Percentiles rank a stretch among this genome's conserved stretches.
Conservation (phyloP, 2,888 invertebrate genomes). For the Drosophila cognata region DNA sequence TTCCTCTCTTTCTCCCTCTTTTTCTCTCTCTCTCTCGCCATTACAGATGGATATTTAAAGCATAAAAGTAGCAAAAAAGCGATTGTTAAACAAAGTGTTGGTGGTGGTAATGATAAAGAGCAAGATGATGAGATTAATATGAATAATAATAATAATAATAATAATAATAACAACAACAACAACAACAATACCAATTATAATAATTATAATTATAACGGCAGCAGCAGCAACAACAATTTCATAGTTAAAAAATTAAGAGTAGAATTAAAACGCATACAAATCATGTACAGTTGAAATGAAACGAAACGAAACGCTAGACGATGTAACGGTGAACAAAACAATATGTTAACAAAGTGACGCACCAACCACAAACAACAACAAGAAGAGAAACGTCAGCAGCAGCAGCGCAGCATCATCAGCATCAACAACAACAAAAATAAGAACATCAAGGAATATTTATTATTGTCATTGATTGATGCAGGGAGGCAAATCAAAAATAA, state of each 20-base stretch:
- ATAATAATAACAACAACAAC: conserved; percentile 14
- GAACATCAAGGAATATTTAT: conserved; percentile 24
- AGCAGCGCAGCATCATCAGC: conserved; percentile 11
- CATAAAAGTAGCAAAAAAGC: conserved; percentile 74
- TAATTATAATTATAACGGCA: conserved; percentile 28
- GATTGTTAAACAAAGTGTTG: conserved; percentile 63
- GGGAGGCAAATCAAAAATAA: conserved; percentile 10
- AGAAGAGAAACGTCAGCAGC: conserved; percentile 8
- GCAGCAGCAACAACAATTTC: conserved; percentile 61
- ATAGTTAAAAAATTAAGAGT: conserved; percentile 82
- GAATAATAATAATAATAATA: conserved; percentile 22
- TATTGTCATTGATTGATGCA: conserved; percentile 36
- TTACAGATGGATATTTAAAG: conserved; percentile 83
- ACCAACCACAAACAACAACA: conserved; percentile 12
- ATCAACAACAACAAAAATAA: conserved; percentile 16
- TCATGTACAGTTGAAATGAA: conserved; percentile 81
- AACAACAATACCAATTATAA: conserved; percentile 31
- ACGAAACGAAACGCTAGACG: conserved; percentile 15
- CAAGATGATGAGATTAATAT: conserved; percentile 40
- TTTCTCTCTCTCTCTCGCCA: conserved; percentile 51
- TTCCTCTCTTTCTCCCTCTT: conserved; percentile 28
- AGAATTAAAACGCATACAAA: conserved; percentile 83
- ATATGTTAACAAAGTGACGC: not conserved
- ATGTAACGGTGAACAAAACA: conserved; percentile 28
- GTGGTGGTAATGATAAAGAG: conserved; percentile 36